Evolutionary conservation across 2,888 invertebrate genomes (phyloP).

Genomic region (Alsophila aescularia): DNA sequence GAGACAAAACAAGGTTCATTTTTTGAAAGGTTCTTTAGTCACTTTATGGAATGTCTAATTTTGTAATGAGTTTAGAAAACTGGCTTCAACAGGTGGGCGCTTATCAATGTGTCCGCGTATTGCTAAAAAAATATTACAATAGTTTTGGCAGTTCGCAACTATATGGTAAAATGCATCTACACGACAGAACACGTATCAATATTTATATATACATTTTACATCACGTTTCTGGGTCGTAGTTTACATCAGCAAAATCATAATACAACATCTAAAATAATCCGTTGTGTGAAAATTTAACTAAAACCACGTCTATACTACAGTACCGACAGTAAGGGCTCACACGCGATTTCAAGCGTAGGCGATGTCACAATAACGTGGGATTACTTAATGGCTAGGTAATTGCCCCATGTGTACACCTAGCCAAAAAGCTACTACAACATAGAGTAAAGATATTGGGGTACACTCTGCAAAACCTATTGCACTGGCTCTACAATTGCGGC

Average conservation of each 20-base stretch:
- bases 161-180: constrained; percentile 80
- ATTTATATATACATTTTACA: constrained; percentile 71
- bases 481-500: too few species aligned
- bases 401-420: too few species aligned
- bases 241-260: constrained; percentile 41
- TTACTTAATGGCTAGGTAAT: too few species aligned
- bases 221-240: constrained; percentile 52
- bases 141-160: constrained; percentile 83
- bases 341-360: neutral
- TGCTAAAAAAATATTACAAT: constrained; percentile 78
- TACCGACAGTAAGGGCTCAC: constrained; percentile 7
- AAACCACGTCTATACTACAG: constrained; percentile 52
- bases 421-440: too few species aligned
- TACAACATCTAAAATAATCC: constrained; percentile 46
- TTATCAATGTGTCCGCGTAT: constrained; percentile 46
- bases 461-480: too few species aligned
- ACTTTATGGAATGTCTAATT: neutral
- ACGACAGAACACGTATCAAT: constrained; percentile 68
- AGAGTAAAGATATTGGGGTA: too few species aligned
- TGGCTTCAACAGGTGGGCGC: neutral
- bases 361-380: too few species aligned
- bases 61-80: constrained; percentile 1
- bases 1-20: too few species aligned
- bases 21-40: neutral
- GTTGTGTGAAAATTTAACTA: constrained; percentile 52